phyloP scores from a whole-genome alignment of 2,888 invertebrate species.

The Cantharis rufa region DNA sequence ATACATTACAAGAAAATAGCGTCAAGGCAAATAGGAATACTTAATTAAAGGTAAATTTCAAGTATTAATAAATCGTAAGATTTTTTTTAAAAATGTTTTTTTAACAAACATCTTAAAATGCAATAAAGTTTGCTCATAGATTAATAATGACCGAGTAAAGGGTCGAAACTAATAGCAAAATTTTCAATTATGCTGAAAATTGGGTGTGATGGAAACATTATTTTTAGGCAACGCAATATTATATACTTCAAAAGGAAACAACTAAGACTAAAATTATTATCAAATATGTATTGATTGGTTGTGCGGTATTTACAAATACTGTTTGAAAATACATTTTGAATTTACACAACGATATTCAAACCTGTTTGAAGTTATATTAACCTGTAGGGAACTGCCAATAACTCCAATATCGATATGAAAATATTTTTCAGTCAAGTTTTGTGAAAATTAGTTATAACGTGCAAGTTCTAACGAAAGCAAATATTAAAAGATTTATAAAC shows the following conservation, averaged over 20 bases:
- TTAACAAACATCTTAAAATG: neutral
- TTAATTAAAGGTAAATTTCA: neutral
- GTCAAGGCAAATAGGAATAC: neutral
- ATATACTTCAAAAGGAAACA: neutral
- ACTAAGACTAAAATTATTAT: neutral
- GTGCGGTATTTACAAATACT: neutral
- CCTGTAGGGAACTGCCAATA: neutral
- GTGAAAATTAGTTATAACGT: neutral
- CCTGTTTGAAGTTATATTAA: neutral
- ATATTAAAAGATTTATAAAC: neutral
- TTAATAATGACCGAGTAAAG: neutral
- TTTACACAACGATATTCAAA: neutral
- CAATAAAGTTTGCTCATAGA: neutral
- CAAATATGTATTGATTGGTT: neutral
- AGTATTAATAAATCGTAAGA: neutral
- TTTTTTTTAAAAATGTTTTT: neutral
- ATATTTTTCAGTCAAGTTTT: neutral
- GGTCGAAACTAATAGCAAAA: neutral
- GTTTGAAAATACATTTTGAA: neutral
- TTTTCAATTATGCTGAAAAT: neutral
- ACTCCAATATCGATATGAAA: neutral
- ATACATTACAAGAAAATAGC: neutral
- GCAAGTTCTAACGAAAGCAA: neutral
- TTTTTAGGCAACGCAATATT: neutral
- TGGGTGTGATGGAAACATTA: neutral